Conservation (phyloP, 2,797 vertebrate genomes). For the Eospalax fontanierii region DNA sequence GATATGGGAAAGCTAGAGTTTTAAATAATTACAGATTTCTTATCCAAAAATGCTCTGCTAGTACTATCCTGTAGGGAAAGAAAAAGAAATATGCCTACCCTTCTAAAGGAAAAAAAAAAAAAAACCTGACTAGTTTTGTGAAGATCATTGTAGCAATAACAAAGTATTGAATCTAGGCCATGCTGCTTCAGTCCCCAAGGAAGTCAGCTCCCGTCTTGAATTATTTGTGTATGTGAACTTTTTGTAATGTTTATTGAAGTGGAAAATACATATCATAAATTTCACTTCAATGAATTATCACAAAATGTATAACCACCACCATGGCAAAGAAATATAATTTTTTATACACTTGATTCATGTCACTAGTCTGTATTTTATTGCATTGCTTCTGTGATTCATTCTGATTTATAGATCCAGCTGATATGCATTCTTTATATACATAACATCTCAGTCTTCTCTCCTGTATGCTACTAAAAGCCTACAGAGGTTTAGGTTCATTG, state of each 20-base stretch:
- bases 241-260: slow-evolving; percentile 1
- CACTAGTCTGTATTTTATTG: not conserved
- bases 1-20: slow-evolving; percentile 17
- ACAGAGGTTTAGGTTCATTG: not conserved
- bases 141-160: slow-evolving; percentile 32
- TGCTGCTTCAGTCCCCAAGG: slow-evolving; percentile 42
- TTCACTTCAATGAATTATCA: slow-evolving; percentile 15
- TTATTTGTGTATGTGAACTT: slow-evolving; percentile 42
- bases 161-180: slow-evolving; percentile 62
- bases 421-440: not conserved
- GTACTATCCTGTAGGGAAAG: slow-evolving; percentile 24
- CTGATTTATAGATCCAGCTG: not conserved
- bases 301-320: not conserved
- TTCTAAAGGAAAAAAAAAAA: slow-evolving; percentile 68
- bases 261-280: slow-evolving; percentile 25
- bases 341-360: not conserved
- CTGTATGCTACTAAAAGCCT: not conserved
- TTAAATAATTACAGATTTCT: slow-evolving; percentile 72
- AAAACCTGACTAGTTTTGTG: slow-evolving; percentile 9
- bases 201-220: slow-evolving; percentile 10
- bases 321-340: not conserved
- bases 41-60: slow-evolving; percentile 66
- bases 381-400: not conserved
- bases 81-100: slow-evolving; percentile 67
- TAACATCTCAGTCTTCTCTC: not conserved